Percentiles rank a stretch among this genome's conserved stretches.
Conservation (phyloP, 2,113 vertebrate genomes). For the Trochalopteron elliotii region DNA sequence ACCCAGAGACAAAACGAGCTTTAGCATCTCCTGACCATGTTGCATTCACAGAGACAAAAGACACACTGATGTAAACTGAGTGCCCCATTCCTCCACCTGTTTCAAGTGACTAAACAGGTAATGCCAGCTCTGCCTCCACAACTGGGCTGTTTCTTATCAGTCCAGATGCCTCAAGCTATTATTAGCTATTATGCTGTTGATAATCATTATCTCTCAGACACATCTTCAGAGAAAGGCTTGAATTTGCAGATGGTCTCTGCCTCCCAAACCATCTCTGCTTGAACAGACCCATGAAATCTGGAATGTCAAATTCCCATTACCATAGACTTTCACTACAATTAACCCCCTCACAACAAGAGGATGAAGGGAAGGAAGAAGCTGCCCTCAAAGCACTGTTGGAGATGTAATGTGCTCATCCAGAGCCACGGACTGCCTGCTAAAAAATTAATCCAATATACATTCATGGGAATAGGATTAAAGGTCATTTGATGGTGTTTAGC, state of each 20-base stretch:
- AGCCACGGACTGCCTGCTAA: background rate
- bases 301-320: background rate
- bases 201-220: background rate
- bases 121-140: background rate
- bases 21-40: background rate
- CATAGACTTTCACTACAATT: background rate
- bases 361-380: background rate
- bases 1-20: background rate
- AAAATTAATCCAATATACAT: background rate
- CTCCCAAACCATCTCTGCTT: background rate
- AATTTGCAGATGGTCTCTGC: background rate
- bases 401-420: background rate
- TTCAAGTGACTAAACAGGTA: background rate
- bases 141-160: background rate
- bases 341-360: fast-evolving
- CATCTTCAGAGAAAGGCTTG: background rate
- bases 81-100: background rate
- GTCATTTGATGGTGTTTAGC: background rate
- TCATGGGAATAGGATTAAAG: background rate
- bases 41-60: background rate
- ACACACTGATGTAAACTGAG: background rate
- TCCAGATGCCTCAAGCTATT: background rate
- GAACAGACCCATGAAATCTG: background rate
- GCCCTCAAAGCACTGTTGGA: background rate
- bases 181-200: background rate